These are phyloP conservation scores for Petrocephalus zakoni DNA, from an alignment of 2,113 vertebrate genomes.

Conservation along the genomic window DNA sequence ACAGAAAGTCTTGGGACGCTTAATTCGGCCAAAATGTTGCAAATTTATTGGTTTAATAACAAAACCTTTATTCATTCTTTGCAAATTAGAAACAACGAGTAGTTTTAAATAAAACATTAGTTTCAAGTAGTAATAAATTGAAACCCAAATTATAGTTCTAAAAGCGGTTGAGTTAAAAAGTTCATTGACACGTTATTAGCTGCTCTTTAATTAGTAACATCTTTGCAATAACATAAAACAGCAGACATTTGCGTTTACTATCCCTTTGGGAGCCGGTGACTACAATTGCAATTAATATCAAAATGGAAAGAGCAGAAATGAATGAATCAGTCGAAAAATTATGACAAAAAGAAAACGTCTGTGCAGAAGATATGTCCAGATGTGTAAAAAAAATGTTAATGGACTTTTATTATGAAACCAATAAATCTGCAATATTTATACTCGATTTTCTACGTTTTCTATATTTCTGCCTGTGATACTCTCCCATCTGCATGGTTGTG, in stretches of 20 bases:
- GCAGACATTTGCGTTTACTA: not conserved
- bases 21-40: not conserved
- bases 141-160: not conserved
- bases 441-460: no score
- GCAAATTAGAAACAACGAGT: not conserved
- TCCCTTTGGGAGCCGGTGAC: not conserved
- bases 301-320: not conserved
- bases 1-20: not conserved
- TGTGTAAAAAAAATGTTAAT: not conserved
- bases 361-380: not conserved
- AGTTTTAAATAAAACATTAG: not conserved
- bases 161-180: not conserved
- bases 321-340: not conserved
- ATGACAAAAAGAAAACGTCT: not conserved
- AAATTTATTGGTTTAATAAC: not conserved
- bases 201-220: not conserved
- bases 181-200: not conserved
- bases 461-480: not conserved
- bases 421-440: not conserved
- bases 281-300: not conserved
- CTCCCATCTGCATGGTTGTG: not conserved
- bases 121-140: not conserved
- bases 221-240: not conserved
- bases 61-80: not conserved
- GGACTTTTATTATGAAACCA: not conserved